Evolutionary conservation across 2,113 vertebrate genomes (phyloP).

Genomic region (Struthio camelus): DNA sequence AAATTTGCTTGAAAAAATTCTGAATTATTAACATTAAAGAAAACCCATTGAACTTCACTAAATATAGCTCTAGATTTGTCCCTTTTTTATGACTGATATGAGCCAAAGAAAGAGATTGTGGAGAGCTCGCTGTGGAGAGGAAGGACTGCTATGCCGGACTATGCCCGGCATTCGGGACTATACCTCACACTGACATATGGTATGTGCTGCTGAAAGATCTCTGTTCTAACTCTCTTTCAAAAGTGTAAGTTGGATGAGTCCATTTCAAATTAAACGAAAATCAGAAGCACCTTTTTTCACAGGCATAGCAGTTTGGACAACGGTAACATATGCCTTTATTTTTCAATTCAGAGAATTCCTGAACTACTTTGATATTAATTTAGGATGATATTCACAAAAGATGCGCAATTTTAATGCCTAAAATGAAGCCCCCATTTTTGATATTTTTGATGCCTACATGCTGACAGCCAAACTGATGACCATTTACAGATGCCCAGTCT

Average conservation of each 20-base stretch:
- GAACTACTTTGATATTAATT: background rate
- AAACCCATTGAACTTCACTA: background rate
- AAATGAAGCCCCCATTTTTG: background rate
- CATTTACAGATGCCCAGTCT: background rate
- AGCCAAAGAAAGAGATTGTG: background rate
- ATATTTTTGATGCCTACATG: background rate
- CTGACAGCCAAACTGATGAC: background rate
- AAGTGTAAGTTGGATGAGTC: background rate
- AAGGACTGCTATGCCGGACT: background rate
- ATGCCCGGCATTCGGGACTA: background rate
- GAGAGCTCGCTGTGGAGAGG: background rate
- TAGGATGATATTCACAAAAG: background rate
- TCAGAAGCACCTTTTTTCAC: background rate
- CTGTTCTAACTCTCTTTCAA: background rate
- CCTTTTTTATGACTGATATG: background rate
- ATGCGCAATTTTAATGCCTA: background rate
- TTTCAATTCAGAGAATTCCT: background rate
- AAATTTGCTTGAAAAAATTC: background rate
- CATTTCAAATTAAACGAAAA: background rate
- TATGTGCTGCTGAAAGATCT: background rate
- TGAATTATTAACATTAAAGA: background rate
- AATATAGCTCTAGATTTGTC: background rate
- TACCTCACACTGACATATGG: background rate
- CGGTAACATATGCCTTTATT: background rate
- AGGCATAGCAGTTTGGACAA: background rate